Base-by-base conservation (phyloP, 2,113 vertebrate genomes). In the Phoenicopterus ruber region DNA sequence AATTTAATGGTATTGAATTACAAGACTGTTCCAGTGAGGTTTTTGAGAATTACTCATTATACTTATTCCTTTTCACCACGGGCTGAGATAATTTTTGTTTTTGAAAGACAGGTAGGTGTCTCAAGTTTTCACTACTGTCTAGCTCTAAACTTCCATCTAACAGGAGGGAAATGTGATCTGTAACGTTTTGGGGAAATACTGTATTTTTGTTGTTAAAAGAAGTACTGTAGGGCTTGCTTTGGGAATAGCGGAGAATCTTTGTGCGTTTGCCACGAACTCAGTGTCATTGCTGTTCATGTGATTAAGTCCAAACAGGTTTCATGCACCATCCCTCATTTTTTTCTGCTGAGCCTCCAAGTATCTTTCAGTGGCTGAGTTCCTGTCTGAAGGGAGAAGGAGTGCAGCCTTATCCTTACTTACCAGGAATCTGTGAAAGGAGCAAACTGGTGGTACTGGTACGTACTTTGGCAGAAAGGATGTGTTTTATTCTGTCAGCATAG, bases 351-450 rank as follows among this genome's bases (percentile, higher is more conserved):
- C 99, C 99, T 57, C 99, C 99, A 14, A 99, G 98, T 92, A 98
- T 99, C 88, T 99, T 99, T 90, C 98, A 98, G 92, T 99, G 99
- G 99, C 98, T 99, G 94, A 99, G 99, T 91, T 98, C 98, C 73
- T 99, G 99, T 93, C 95, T 99, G 82, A 98, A 98, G 89, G 99
- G 98, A 24, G 98, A 98, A 79, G 98, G 97, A 70, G 95, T 97
- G 44, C 87, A 97, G 2, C 98, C 99, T 17, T 99, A 99, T 47
- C 99, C 99, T 31, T 99, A 98, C 95, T 98, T 99, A 55, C 99
- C 99, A 8, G 98, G 98, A 66, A 98, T 99, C 97, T 99, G 99
- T 94, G 98, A 99, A 82, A 98, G 99, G 97, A 99, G 99, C 97
- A 98, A 98, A 82, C 98, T 99, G 19, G 97, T 99, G 22, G 98